Base-by-base conservation (phyloP, 2,888 invertebrate genomes). In the Nomada hirtipes region DNA sequence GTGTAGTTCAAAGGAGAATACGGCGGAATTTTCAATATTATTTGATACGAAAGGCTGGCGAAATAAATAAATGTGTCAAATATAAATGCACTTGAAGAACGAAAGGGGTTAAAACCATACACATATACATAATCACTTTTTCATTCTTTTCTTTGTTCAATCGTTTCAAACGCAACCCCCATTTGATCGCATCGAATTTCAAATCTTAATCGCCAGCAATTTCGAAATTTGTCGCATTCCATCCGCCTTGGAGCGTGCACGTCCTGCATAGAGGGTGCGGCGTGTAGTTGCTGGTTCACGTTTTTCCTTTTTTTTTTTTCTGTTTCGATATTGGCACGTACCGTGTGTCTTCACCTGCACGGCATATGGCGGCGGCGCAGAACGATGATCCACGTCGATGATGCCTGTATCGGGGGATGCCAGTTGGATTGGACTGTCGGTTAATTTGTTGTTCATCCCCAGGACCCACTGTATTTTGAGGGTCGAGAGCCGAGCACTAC, bases 311-410 rank as follows among this genome's bases (percentile, higher is more conserved):
- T 7, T 18, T 7, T 18, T 61, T 64, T 47, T 47, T 47, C 47
- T 15, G 13, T 15, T 15, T n/a, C 57, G 47, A 65, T 77, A 64
- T 81, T 74, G 79, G 75, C 60, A 74, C 73, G 83, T 69, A 82
- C 75, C 42, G n/a, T 61, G 85, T 88, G 86, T 90, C 89, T 91
- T 91, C 92, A 92, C 92, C 92, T 92, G 92, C 92, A 89, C 91
- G 84, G 89, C 92, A 92, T 92, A 92, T 92, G 92, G 92, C 75
- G 86, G 87, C 86, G 86, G 87, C 76, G 79, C 69, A 65, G 69
- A 60, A 67, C 50, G 80, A 74, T 75, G 79, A 76, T 72, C 75
- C 63, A 53, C 44, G 71, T 60, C 79, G 76, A 78, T 73, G 64
- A 82, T 79, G 78, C 63, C 71, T 47, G 75, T 73, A 57, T 74